These are phyloP conservation scores for Parelbella ahira DNA, from an alignment of 2,888 invertebrate species.

Conservation along the genomic window DNA sequence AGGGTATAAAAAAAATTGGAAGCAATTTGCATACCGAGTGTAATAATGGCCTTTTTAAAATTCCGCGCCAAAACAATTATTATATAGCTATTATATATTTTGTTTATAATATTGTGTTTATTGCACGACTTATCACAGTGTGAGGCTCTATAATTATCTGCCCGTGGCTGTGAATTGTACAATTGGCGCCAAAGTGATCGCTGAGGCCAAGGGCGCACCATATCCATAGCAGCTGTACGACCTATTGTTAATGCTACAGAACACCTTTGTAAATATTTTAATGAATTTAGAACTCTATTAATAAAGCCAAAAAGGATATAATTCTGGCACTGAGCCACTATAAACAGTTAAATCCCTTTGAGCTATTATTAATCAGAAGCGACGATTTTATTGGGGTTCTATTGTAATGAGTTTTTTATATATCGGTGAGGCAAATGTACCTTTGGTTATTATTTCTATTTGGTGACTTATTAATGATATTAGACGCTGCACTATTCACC, in stretches of 20 bases:
- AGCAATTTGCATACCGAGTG: too few relatives aligned
- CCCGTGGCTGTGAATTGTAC: too few relatives aligned
- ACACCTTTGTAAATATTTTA: slow-evolving; percentile 33
- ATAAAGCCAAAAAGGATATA: slow-evolving; percentile 28
- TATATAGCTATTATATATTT: too few relatives aligned
- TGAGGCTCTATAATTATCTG: too few relatives aligned
- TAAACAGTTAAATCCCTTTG: slow-evolving; percentile 33
- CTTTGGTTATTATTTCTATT: too few relatives aligned
- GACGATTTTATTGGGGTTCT: slow-evolving; percentile 47
- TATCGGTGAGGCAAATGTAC: slow-evolving; percentile 3
- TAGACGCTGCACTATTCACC: too few relatives aligned
- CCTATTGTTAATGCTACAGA: slow-evolving; percentile 43
- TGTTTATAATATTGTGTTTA: too few relatives aligned
- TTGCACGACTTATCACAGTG: too few relatives aligned
- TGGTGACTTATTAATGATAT: too few relatives aligned
- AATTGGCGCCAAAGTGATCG: slow-evolving; percentile 35
- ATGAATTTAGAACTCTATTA: slow-evolving; percentile 33
- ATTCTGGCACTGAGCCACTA: slow-evolving; percentile 24
- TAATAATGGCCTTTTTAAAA: too few relatives aligned
- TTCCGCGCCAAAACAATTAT: too few relatives aligned
- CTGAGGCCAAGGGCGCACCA: slow-evolving; percentile 38
- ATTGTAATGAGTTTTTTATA: slow-evolving; percentile 31
- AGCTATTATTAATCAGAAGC: slow-evolving; percentile 53
- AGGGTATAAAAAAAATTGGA: too few relatives aligned
- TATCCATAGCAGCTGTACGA: slow-evolving; percentile 55